Percentiles rank a stretch among this genome's conserved stretches.
phyloP scores from a whole-genome alignment of 2,113 vertebrate species.

The Holacanthus passer region DNA sequence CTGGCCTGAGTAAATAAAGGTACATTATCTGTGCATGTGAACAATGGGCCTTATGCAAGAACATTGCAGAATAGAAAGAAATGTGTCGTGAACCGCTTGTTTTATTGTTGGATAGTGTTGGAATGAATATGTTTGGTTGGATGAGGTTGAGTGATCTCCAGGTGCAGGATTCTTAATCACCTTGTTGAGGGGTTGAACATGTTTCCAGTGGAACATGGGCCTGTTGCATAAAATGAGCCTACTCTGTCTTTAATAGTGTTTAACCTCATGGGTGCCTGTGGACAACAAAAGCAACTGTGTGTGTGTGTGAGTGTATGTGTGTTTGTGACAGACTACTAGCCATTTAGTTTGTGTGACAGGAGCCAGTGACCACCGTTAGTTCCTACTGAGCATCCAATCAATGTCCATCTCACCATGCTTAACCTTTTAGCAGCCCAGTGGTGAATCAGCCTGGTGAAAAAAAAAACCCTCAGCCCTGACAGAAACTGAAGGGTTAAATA shows the following conservation, averaged over 20 bases:
- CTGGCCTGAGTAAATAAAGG: neutral
- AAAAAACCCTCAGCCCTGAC: constrained; percentile 13
- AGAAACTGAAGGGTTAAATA: constrained; percentile 54
- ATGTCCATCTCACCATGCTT: constrained; percentile 51
- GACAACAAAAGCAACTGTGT: constrained; percentile 3
- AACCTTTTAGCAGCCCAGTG: constrained; percentile 52
- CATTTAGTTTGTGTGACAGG: constrained; percentile 49
- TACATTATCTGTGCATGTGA: neutral
- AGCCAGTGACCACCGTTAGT: constrained; percentile 53
- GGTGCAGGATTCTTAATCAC: constrained; percentile 13
- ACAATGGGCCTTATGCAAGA: neutral
- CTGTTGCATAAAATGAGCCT: constrained; percentile 27
- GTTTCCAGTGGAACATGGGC: neutral
- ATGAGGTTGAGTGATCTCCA: neutral
- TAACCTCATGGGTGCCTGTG: neutral
- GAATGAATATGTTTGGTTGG: neutral
- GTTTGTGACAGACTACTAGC: neutral
- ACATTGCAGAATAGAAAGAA: neutral
- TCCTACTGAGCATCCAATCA: constrained; percentile 52
- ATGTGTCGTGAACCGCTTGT: neutral
- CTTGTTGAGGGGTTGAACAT: neutral
- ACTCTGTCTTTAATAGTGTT: constrained; percentile 26
- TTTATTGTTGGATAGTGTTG: neutral
- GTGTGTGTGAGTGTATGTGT: constrained; percentile 34
- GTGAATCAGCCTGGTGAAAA: constrained; percentile 23